Conservation (phyloP, 1,140 invertebrate genomes). For the Cherax destructor region DNA sequence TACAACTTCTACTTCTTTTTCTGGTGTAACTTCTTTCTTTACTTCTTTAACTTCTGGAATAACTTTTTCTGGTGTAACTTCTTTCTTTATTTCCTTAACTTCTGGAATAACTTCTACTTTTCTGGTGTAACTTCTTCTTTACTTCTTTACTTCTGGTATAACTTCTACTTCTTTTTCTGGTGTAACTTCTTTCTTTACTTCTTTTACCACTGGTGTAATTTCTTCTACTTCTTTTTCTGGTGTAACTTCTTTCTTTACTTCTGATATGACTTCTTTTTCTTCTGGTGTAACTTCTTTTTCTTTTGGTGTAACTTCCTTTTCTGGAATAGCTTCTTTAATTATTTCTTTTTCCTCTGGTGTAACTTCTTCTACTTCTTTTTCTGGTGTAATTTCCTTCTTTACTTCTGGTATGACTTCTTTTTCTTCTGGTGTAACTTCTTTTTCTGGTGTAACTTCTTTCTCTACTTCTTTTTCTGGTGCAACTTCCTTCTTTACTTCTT, state of each 20-base stretch:
- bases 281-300: slow-evolving; percentile 45
- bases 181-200: not conserved
- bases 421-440: not conserved
- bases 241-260: not conserved
- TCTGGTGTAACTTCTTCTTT: slow-evolving; percentile 45
- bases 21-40: not conserved
- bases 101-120: not conserved
- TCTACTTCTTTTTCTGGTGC: slow-evolving; percentile 5
- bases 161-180: slow-evolving; percentile 38
- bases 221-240: not conserved
- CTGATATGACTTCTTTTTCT: not conserved
- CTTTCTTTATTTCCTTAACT: not conserved
- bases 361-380: slow-evolving; percentile 3
- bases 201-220: not conserved
- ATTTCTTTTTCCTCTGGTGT: not conserved
- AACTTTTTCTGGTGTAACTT: not conserved
- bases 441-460: not conserved
- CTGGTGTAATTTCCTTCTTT: not conserved
- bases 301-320: slow-evolving; percentile 36
- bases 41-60: slow-evolving; percentile 11
- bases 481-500: not conserved
- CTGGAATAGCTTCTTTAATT: not conserved
- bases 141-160: slow-evolving; percentile 30
- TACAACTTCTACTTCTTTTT: slow-evolving; percentile 4
- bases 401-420: not conserved